Evolutionary conservation across 2,888 invertebrate species (phyloP), one percentile per base, ranked within the genome.

Genomic region (Tinea pellionella): DNA sequence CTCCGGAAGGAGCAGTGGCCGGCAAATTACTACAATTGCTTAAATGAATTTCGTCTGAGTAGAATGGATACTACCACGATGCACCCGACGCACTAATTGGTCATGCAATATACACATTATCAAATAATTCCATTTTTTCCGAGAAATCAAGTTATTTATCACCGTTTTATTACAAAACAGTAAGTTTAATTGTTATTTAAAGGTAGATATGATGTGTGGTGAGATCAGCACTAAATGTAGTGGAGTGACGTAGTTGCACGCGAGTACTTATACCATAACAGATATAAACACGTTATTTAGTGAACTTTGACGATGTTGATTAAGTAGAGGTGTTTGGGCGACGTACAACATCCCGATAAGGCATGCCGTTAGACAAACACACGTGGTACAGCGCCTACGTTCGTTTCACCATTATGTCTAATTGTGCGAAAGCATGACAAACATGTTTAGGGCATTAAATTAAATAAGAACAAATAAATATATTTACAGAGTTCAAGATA

Each of bases 1-100:
- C 71, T 80, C 80, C 83, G 86, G 86, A 85, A 85, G 80, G 73
- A 76, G 75, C 69, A 66, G 68, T 69, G 74, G 73, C 74, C 70
- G 73, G 70, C 75, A 84, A 87, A 86, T 87, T 87, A 85, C 80
- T 68, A 75, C 84, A 86, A 86, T 85, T 85, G 86, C 78, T 80
- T 74, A 78, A 86, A 85, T 84, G 80, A 80, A 82, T 82, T 84
- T 81, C 79, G 81, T 80, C 80, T 81, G 74, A 71, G 71, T 70
- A 72, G 47, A 2, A n/a, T 47, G 47, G 16, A 47, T 16, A 15
- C 13, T 47, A 64, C 69, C 74, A 51, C 32, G 60, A 19, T 56
- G 56, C 61, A 61, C 53, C 47, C 61, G 32, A 32, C 55, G 18
- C 13, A 18, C 74, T 84, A 85, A 85, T 85, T 85, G 84, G 86